Evolutionary conservation across 2,113 vertebrate species (phyloP), one percentile per base, ranked within the genome.

Genomic region (Glareola pratincola): DNA sequence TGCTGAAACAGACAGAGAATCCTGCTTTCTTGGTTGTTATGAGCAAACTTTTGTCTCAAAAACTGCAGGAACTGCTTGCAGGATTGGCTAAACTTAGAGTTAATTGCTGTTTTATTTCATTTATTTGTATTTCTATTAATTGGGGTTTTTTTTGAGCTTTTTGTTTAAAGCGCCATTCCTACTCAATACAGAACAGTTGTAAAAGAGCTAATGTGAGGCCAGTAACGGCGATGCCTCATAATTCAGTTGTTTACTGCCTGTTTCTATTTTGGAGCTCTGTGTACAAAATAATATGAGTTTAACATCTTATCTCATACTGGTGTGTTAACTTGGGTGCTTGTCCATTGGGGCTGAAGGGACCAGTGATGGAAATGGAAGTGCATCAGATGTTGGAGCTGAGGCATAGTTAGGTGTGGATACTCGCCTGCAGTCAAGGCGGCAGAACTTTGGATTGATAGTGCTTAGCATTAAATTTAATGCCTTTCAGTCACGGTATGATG

Each of bases 1-100:
- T 63, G 16, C 64, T 91, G 60, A 27, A 72, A 36, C 12, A 50
- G 20, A 30, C 9, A 36, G 51, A 32, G 53, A 83, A 83, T 54
- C 29, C 43, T 48, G 32, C 16, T 85, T 78, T 92, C 57, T 73
- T 90, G 50, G 69, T 82, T 73, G 34, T 74, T 36, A 43, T 29
- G 56, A 32, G 51, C 63, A 59, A 86, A 88, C 77, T 97, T 92
- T 60, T 73, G 48, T 75, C 45, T 91, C 62, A 79, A 93, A 93
- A 94, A 22, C 91, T 91, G 68, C 63, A 79, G 82, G 45, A 80
- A 24, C 51, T 47, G 24, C 36, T 67, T 72, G 64, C 43, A 71
- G 30, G 51, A 68, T 87, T 71, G 84, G 36, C 27, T 87, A 45
- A 84, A 57, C 34, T 75, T 80, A 21, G 63, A 77, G 12, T 73